Evolutionary conservation across 2,888 invertebrate genomes (phyloP).

Genomic region (Eristalinus sepulchralis): DNA sequence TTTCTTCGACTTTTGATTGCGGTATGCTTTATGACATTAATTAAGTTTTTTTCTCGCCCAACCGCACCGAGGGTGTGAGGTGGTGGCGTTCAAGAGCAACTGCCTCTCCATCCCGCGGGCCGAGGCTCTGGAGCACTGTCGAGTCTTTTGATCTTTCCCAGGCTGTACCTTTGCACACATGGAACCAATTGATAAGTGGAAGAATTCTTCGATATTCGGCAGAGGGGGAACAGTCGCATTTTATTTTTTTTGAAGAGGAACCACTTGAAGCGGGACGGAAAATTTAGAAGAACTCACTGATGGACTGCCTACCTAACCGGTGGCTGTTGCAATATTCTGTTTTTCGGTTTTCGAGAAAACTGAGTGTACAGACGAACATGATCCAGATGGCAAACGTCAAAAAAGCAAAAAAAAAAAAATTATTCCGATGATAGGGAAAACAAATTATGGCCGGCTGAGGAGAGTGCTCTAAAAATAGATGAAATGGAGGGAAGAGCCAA

Average conservation of each 20-base stretch:
- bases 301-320: slow-evolving; percentile 16
- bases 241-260: slow-evolving; percentile 16
- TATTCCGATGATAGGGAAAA: slow-evolving; percentile 24
- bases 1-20: slow-evolving; percentile 54
- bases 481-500: neutral
- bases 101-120: slow-evolving; percentile 1
- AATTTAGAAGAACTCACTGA: slow-evolving; percentile 24
- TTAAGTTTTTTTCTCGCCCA: slow-evolving; percentile 34
- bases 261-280: slow-evolving; percentile 49
- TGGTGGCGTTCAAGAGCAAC: slow-evolving; percentile 37
- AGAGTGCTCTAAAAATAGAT: slow-evolving; percentile 30
- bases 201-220: neutral
- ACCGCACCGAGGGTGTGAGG: neutral
- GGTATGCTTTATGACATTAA: slow-evolving; percentile 58
- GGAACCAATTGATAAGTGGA: slow-evolving; percentile 40
- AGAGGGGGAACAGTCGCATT: neutral
- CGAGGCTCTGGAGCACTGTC: neutral
- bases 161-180: slow-evolving; percentile 43
- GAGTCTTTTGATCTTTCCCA: slow-evolving; percentile 9
- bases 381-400: slow-evolving; percentile 58
- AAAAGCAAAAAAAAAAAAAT: too few relatives aligned
- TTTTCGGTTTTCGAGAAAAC: slow-evolving; percentile 11
- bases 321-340: slow-evolving; percentile 32
- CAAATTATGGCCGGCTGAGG: slow-evolving; percentile 16
- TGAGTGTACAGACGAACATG: slow-evolving; percentile 43